Evolutionary conservation across 2,888 invertebrate genomes (phyloP).

Genomic region (Volucella inflata): DNA sequence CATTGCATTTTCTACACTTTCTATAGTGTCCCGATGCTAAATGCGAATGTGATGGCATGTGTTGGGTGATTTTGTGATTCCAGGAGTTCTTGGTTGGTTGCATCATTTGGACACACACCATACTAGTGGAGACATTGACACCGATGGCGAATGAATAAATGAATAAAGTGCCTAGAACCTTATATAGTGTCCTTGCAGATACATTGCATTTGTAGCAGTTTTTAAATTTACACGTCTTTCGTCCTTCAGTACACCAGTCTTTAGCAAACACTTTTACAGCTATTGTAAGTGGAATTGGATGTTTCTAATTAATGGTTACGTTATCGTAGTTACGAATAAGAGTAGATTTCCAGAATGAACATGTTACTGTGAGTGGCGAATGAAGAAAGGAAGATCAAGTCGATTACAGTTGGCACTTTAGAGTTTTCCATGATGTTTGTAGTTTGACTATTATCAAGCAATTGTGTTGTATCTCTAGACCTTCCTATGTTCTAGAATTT

Average conservation of each 20-base stretch:
- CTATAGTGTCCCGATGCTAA: constrained; percentile 17
- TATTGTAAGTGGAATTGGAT: neutral
- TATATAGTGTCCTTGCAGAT: constrained; percentile 20
- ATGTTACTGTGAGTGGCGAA: no score
- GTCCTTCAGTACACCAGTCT: neutral
- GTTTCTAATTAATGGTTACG: constrained; percentile 48
- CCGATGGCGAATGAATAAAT: constrained; percentile 38
- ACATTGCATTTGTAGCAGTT: neutral
- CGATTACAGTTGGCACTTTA: no score
- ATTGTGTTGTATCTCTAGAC: no score
- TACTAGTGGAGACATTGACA: constrained; percentile 51
- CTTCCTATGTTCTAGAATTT: no score
- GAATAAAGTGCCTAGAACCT: constrained; percentile 36
- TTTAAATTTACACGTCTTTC: constrained; percentile 18
- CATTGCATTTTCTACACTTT: neutral
- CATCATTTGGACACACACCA: constrained; percentile 22
- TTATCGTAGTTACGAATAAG: constrained; percentile 39
- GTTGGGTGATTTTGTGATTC: constrained; percentile 3
- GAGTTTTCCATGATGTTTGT: no score
- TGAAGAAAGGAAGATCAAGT: no score
- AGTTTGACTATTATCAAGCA: no score
- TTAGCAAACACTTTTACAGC: constrained; percentile 20
- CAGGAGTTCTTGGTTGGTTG: neutral
- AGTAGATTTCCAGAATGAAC: neutral
- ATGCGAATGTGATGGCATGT: constrained; percentile 48